Percentiles rank a stretch among this genome's conserved stretches.
Conservation (phyloP, 2,888 invertebrate genomes). For the Thecocarcelia acutangulata region DNA sequence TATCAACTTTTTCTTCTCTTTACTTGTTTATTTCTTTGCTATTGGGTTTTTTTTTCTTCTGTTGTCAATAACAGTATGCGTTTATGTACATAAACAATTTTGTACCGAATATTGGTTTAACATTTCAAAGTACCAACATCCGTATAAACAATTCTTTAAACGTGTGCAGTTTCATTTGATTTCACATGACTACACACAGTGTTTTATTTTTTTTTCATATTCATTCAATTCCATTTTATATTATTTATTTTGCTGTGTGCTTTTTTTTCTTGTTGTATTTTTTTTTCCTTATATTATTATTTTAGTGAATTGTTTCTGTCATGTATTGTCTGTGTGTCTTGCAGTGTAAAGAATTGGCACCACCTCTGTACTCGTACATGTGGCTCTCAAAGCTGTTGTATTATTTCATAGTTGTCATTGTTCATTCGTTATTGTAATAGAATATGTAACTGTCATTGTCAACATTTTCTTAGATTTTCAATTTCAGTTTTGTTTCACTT, state of each 20-base stretch:
- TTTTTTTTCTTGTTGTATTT: background rate
- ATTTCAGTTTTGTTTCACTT: background rate
- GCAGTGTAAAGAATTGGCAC: conserved; percentile 42
- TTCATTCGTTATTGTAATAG: conserved; percentile 45
- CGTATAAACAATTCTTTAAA: conserved; percentile 45
- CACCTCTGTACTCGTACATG: conserved; percentile 20
- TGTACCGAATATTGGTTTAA: conserved; percentile 50
- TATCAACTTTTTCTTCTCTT: background rate
- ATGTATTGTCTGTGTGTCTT: conserved; percentile 52
- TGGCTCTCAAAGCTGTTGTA: conserved; percentile 33
- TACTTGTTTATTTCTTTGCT: background rate
- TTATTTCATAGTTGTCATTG: conserved; percentile 53
- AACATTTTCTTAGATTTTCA: conserved; percentile 19
- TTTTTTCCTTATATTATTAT: conserved; percentile 37
- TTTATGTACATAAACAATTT: conserved; percentile 20
- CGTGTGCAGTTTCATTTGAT: conserved; percentile 63
- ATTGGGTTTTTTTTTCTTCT: background rate
- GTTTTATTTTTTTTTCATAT: conserved; percentile 40
- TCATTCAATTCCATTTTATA: conserved; percentile 36
- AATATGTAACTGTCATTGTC: conserved; percentile 60
- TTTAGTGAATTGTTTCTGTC: conserved; percentile 66
- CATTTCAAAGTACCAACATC: conserved; percentile 44
- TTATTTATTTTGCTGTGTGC: conserved; percentile 24
- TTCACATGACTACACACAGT: conserved; percentile 56
- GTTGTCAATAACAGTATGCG: conserved; percentile 26